A percentile compares a stretch with the other conserved stretches of the same genome.
Evolutionary conservation across 2,797 vertebrate genomes (phyloP).

Genomic region (Amphiprion clarkii): DNA sequence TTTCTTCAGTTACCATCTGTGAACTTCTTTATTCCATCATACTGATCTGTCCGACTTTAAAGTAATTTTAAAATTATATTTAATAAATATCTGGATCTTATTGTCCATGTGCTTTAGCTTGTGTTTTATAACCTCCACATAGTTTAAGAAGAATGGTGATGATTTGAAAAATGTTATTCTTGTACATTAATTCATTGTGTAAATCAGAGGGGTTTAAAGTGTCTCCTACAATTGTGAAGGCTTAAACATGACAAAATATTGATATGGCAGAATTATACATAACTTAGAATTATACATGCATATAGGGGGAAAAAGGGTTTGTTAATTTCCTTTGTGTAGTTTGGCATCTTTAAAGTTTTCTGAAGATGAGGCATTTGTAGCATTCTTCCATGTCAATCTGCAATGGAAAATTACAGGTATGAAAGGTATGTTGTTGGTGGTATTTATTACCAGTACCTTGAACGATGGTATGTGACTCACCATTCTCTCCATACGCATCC

Average conservation of each 20-base stretch:
- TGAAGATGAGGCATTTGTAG: slow-evolving; percentile 84
- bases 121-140: not conserved
- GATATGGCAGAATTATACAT: not conserved
- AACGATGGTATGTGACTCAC: slow-evolving; percentile 59
- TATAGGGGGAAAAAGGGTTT: not conserved
- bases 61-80: slow-evolving; percentile 88
- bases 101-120: slow-evolving; percentile 63
- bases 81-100: slow-evolving; percentile 89
- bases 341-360: slow-evolving; percentile 70
- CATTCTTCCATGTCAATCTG: slow-evolving; percentile 85
- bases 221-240: slow-evolving; percentile 11
- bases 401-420: slow-evolving; percentile 20
- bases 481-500: slow-evolving; percentile 81
- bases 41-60: slow-evolving; percentile 81
- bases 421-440: not conserved
- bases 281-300: too few species aligned
- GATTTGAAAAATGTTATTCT: not conserved
- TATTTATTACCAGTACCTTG: not conserved
- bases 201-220: not conserved
- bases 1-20: slow-evolving; percentile 77
- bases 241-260: not conserved
- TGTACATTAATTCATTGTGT: not conserved
- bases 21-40: slow-evolving; percentile 78
- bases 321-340: not conserved
- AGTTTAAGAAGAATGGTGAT: not conserved